Base-by-base conservation (phyloP, 1,140 invertebrate species). In the Grapholita molesta region DNA sequence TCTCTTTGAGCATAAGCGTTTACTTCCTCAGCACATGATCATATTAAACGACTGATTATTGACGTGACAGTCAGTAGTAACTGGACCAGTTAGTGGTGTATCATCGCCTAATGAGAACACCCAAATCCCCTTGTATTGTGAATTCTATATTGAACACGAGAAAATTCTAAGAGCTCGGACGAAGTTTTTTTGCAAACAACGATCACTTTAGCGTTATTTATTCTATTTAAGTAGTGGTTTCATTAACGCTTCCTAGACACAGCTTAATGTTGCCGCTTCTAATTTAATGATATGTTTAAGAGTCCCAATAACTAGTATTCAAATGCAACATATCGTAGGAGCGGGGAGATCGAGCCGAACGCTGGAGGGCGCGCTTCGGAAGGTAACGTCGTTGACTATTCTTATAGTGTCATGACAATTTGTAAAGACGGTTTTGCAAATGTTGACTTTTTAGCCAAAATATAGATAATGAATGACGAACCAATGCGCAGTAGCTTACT, bases 391-490 rank as follows among this genome's bases (percentile, higher is more conserved):
- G 88, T 89, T 90, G 83, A 89, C 85, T 90, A 88, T 91, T 89
- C 86, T 89, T 88, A 89, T 89, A 91, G 87, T 90, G 81, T 88
- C 89, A 88, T 89, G 86, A 91, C 86, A 88, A 85, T 89, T 91
- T 90, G 87, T 91, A 85, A 91, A 86, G 79, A 83, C 78, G 80
- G 79, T 91, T 91, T 91, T 91, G 89, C 89, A 89, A 90, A 86
- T 89, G 87, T 91, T 91, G 88, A 91, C 84, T 90, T 91, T 91
- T 86, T 91, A 91, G 89, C 89, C 88, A 90, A 90, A 91, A 88
- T 88, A 89, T 91, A 91, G 86, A 74, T 89, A 86, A 88, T 86
- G 84, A 89, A 91, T 77, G 88, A 91, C 85, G 89, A 91, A 91
- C 89, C 88, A 90, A 91, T 90, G 86, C 79, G 88, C 88, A 86